Conservation (phyloP, 2,888 invertebrate species). For the Agriopis aurantiaria region DNA sequence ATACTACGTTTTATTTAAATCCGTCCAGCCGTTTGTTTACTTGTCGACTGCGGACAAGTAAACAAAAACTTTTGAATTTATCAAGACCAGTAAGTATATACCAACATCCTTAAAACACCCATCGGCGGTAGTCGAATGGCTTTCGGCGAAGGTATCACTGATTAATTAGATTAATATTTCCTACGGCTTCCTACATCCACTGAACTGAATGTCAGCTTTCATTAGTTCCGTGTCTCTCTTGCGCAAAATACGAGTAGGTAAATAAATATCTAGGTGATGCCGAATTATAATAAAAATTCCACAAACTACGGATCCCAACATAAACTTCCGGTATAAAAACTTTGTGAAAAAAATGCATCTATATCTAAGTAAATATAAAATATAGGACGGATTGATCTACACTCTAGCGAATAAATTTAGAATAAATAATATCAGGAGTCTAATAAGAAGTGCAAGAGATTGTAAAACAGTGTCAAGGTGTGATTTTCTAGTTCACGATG, state of each 20-base stretch:
- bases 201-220: conserved; percentile 48
- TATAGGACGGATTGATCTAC: not conserved
- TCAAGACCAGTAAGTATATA: not conserved
- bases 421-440: not conserved
- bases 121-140: conserved; percentile 11
- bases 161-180: conserved; percentile 80
- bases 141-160: conserved; percentile 43
- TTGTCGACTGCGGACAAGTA: too few species aligned
- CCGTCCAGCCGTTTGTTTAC: too few species aligned
- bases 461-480: conserved; percentile 25
- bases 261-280: conserved; percentile 54
- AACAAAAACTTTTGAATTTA: too few species aligned
- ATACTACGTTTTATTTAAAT: too few species aligned
- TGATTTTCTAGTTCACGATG: conserved; percentile 16
- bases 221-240: conserved; percentile 43
- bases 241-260: conserved; percentile 30
- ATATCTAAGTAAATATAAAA: not conserved
- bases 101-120: conserved; percentile 1
- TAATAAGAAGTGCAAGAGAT: conserved; percentile 4
- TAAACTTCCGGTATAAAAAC: conserved; percentile 58
- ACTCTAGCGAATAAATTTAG: not conserved
- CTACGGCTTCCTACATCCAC: conserved; percentile 72
- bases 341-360: not conserved
- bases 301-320: conserved; percentile 61
- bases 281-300: conserved; percentile 57